Evolutionary conservation across 2,888 invertebrate genomes (phyloP).

Genomic region (Campoplex nolae): DNA sequence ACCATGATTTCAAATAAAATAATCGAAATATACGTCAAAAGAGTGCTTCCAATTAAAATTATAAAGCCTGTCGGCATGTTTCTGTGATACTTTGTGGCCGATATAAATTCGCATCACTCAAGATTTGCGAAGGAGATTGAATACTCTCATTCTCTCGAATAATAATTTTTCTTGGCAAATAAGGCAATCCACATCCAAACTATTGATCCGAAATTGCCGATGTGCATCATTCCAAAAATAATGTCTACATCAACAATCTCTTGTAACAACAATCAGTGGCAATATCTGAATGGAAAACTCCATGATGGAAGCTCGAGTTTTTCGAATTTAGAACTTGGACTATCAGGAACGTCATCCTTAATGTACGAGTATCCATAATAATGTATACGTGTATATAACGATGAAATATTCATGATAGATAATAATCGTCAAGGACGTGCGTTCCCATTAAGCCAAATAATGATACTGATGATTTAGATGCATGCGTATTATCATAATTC

Average conservation of each 20-base stretch:
- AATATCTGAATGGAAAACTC: neutral
- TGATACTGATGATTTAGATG: constrained; percentile 39
- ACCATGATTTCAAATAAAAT: neutral
- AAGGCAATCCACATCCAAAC: neutral
- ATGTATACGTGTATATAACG: no score
- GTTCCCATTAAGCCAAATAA: constrained; percentile 35
- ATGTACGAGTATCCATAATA: neutral
- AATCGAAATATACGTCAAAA: neutral
- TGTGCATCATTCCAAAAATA: neutral
- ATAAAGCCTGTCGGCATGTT: neutral
- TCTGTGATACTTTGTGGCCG: no score
- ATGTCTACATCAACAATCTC: neutral
- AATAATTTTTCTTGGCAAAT: neutral
- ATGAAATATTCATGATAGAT: neutral
- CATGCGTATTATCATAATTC: neutral
- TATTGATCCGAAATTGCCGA: neutral
- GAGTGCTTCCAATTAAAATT: neutral
- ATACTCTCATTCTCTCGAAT: neutral
- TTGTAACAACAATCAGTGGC: neutral
- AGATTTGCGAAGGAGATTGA: neutral
- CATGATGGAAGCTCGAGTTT: neutral
- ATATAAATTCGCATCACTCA: neutral
- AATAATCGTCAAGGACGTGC: constrained; percentile 33
- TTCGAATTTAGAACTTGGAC: neutral
- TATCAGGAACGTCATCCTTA: neutral